Evolutionary conservation across 2,888 invertebrate species (phyloP).

Genomic region (Papilio elwesi): DNA sequence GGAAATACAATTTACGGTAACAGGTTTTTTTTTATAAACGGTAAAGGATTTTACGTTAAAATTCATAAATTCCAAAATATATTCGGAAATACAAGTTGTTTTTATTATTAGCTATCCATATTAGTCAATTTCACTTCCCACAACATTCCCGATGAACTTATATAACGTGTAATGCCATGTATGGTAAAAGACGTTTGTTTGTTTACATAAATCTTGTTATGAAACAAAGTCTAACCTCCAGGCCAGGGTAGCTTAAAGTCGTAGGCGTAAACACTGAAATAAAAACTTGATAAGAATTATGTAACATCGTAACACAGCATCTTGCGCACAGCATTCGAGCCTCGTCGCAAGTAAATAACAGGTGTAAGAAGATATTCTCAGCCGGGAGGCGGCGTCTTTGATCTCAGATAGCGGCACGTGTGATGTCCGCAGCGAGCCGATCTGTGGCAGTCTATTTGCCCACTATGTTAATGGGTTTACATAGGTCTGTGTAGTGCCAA

Average conservation of each 20-base stretch:
- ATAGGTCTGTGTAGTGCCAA: conserved; percentile 59
- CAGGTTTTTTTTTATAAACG: too few species aligned
- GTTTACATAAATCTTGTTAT: too few species aligned
- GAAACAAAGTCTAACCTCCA: neutral
- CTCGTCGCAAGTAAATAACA: conserved; percentile 37
- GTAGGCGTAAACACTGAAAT: neutral
- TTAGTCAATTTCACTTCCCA: too few species aligned
- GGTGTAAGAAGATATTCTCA: conserved; percentile 37
- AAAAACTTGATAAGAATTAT: neutral
- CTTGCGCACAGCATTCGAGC: conserved; percentile 18
- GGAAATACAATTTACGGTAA: too few species aligned
- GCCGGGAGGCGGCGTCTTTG: conserved; percentile 50
- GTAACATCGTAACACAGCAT: conserved; percentile 25
- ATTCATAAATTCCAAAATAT: too few species aligned
- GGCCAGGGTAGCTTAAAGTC: neutral
- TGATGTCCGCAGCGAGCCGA: conserved; percentile 49
- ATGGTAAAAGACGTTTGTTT: too few species aligned
- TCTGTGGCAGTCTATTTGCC: conserved; percentile 50
- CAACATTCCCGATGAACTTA: too few species aligned
- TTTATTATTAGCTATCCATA: too few species aligned
- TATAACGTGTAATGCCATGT: too few species aligned
- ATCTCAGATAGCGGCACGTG: conserved; percentile 55
- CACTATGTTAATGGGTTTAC: conserved; percentile 54
- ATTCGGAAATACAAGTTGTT: too few species aligned
- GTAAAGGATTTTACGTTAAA: too few species aligned